Evolutionary conservation across 2,888 invertebrate species (phyloP), one percentile per base, ranked within the genome.

Genomic region (Sphaeridia pumilis): DNA sequence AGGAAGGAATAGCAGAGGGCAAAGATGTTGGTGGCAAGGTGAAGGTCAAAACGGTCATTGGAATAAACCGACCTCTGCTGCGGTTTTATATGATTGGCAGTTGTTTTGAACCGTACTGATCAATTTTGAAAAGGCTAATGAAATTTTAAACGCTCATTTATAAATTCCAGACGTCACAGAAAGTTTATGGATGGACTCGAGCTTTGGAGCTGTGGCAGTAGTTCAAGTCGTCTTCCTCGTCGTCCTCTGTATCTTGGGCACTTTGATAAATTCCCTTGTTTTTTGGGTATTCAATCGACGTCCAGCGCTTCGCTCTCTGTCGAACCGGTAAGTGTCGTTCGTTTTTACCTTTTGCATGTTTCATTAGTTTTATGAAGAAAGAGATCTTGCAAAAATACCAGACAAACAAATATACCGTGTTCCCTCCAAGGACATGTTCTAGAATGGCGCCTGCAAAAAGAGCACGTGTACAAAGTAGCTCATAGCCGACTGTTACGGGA

Each of bases 281-380:
- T 70, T 73, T 55, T 65, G 73, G 55, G 71, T 75, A 14, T 74
- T 75, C 65, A 72, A 72, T 58, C 69, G 72, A 44, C 67, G 71
- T 24, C 73, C 73, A 4, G 66, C 71, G 1, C 66, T 73, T 26
- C 65, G 74, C 48, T 73, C 74, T 17, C 70, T 74, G 46, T 74
- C 74, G 27, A 74, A 74, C 67, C 67, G 70, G 70, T 69, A 56
- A 60, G 59, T 49, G 12, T 34, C 12, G 4, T 14, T 10, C 7
- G 31, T 14, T 31, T 31, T 31, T 31, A 31, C 31, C 31, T 31
- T 31, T 31, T 31, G 31, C 7, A 31, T 14, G 7, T n/a, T n/a
- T n/a, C n/a, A n/a, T n/a, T n/a, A n/a, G n/a, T n/a, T n/a, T n/a
- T n/a, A n/a, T n/a, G n/a, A n/a, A n/a, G n/a, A n/a, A n/a, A n/a